Base-by-base conservation (phyloP, 2,113 vertebrate genomes). In the Brachionichthys hirsutus region DNA sequence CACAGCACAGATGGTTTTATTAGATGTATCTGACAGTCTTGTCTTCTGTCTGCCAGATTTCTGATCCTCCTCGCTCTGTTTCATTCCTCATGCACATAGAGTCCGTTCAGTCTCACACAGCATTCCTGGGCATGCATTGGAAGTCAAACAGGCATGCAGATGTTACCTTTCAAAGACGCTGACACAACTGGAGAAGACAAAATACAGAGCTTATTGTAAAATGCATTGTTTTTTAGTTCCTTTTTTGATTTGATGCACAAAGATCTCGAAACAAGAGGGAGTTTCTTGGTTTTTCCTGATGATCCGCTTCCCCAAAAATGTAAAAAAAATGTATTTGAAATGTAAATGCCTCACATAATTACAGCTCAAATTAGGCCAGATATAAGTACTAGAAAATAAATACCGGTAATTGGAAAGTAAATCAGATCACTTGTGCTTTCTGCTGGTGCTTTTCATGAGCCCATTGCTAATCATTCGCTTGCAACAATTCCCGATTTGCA, bases 101-200 rank as follows among this genome's bases (percentile, higher is more conserved):
- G 55, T 6, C 9, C 7, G 36, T 12, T 38, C 36, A 9, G 9
- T 30, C 18, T 70, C 17, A 49, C 42, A 48, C 15, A 44, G 12
- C 14, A 22, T 43, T 44, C 4, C 2, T 18, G 1, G 13, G 17
- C 48, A 4, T 71, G 24, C 13, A 30, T 7, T 18, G 11, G 14
- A 41, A 14, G 40, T 43, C 16, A 73, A 69, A 57, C 13, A 20
- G 24, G 3, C 15, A 10, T 20, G 44, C 11, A 10, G n/a, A 38
- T 10, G 13, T 77, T 85, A 89, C 88, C 86, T 86, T 80, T 84
- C 0, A 48, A 14, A 6, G 81, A 76, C 9, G 77, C 73, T 47
- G 74, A 71, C 40, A 84, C 55, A 2, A 72, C 86, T 88, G 85
- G 17, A 35, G 46, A 63, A 55, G 57, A 64, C 54, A 44, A 16